Evolutionary conservation across 2,797 vertebrate species (phyloP).

Genomic region (Platyrinchus mystaceus): DNA sequence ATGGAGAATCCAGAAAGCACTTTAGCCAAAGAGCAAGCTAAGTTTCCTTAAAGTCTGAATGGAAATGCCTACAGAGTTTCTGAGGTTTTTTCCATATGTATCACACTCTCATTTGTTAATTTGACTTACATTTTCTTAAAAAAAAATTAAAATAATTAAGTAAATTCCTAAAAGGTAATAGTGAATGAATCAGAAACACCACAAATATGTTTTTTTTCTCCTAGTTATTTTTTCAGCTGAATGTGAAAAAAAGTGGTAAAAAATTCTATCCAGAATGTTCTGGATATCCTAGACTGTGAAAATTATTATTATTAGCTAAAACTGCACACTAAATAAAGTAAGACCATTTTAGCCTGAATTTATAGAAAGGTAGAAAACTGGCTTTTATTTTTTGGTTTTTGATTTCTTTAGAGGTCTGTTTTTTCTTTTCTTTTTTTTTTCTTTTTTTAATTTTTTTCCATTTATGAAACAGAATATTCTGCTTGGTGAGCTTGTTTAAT

Average conservation of each 20-base stretch:
- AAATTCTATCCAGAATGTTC: background rate
- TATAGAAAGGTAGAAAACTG: background rate
- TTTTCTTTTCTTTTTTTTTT: background rate
- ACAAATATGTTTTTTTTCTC: background rate
- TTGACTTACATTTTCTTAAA: background rate
- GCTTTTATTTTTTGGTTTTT: background rate
- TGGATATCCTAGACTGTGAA: background rate
- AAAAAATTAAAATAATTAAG: background rate
- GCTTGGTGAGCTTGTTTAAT: background rate
- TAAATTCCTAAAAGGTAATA: background rate
- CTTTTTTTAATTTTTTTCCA: background rate
- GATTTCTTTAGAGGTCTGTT: background rate
- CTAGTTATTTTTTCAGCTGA: background rate
- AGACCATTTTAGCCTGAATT: background rate
- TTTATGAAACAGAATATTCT: slow-evolving; percentile 14
- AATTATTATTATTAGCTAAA: background rate
- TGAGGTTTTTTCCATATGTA: background rate
- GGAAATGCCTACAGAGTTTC: background rate
- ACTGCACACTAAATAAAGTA: background rate
- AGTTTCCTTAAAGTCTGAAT: background rate
- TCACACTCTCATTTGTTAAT: background rate
- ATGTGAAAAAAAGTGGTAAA: background rate
- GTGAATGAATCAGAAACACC: background rate
- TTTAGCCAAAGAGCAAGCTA: background rate
- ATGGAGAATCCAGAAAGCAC: background rate